Evolutionary conservation across 2,888 invertebrate genomes (phyloP), one percentile per base, ranked within the genome.

Genomic region (Cordilura impudica): DNA sequence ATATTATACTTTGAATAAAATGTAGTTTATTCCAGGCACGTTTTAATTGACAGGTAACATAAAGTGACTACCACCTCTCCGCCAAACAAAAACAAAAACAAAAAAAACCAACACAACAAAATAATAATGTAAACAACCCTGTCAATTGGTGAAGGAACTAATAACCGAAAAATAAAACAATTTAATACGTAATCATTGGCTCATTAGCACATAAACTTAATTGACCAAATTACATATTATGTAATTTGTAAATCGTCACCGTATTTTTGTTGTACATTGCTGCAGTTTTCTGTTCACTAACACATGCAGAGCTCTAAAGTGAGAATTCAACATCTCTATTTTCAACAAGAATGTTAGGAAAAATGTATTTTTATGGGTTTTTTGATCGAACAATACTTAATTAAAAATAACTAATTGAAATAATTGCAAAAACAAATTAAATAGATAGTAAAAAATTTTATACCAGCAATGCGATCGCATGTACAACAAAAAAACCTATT

Each of bases 221-320:
- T 87, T 87, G 86, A 82, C 85, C 84, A 85, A 83, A 87, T 87
- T 85, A 39, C 35, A 39, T 39, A 87, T 87, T 87, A 86, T 86
- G 86, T 87, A 87, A 87, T 87, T 87, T 85, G 85, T 84, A 81
- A 83, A 60, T 78, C 84, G 82, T 80, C 82, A 80, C 58, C 61
- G 65, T 54, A 6, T 14, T 47, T 39, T 63, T 77, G 75, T 60
- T 19, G 60, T 49, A 53, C 35, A 12, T 4, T 60, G 51, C 56
- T 63, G 16, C 54, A 35, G 53, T 51, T 51, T 6, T 63, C 16
- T 61, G 58, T 26, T 53, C 26, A 39, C 2, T n/a, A n/a, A 3
- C n/a, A 31, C 3, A 31, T 6, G 12, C n/a, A 12, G 2, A 39
- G n/a, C 4, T 39, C n/a, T n/a, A 39, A 39, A n/a, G 35, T n/a